Evolutionary conservation across 2,113 vertebrate genomes (phyloP), one percentile per base, ranked within the genome.

Genomic region (Miniopterus natalensis): DNA sequence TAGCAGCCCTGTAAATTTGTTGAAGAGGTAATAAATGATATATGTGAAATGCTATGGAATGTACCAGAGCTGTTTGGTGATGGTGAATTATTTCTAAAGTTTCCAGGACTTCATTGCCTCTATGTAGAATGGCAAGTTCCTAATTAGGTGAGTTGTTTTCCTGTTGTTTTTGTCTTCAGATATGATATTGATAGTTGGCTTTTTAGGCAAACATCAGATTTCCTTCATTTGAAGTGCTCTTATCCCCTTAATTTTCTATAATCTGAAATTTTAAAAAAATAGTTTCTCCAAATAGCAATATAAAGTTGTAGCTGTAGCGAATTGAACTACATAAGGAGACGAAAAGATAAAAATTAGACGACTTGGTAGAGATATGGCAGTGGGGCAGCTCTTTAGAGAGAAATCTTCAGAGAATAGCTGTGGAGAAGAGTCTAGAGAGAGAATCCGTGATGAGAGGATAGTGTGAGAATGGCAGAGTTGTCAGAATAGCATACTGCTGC

Each of bases 51-150:
- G 80, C n/a, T 86, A 6, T 78, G 47, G 61, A 77, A 90, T 42
- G 57, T 49, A 61, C 29, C 17, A 75, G 18, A 1, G 0, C 61
- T 94, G 36, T 87, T 79, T 59, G 79, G 5, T 68, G 55, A 25
- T 78, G 9, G 47, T 49, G 21, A 70, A 80, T 59, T 84, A 75
- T 84, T 78, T 93, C 40, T 95, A 42, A 81, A 81, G 63, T 94
- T 77, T 68, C 25, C 14, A 21, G 66, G 36, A 20, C 45, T 93
- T 57, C 40, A 65, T 81, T 93, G 36, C 53, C 51, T 89, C 15
- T 78, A 3, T 63, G 77, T 7, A 84, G 49, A 88, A 90, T 73
- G 57, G 5, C 59, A 93, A 77, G 29, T 90, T 77, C 63, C 45
- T 66, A 55, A 65, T 20, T 51, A 68, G 25, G 5, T 68, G 27